Conservation (phyloP, 2,888 invertebrate species). For the Bibio marci region DNA sequence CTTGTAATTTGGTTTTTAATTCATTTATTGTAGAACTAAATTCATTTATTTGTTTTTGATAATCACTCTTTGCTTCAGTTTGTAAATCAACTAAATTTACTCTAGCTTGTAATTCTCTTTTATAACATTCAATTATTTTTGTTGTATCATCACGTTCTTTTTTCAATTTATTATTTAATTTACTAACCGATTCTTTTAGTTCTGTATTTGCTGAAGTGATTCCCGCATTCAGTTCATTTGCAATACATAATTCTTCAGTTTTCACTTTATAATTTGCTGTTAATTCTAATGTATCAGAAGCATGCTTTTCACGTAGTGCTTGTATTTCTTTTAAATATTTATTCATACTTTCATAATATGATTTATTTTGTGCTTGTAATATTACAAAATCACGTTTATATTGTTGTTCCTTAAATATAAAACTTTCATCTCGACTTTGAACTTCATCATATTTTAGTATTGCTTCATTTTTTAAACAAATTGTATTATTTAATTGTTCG, state of each 20-base stretch:
- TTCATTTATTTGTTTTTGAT: constrained; percentile 59
- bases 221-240: constrained; percentile 48
- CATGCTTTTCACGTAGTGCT: constrained; percentile 55
- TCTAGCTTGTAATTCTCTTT: constrained; percentile 71
- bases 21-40: constrained; percentile 60
- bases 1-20: constrained; percentile 52
- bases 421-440: constrained; percentile 56
- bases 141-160: constrained; percentile 50
- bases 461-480: constrained; percentile 70
- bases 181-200: too few species aligned
- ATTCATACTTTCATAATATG: constrained; percentile 60
- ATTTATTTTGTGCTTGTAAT: constrained; percentile 59
- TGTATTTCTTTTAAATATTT: constrained; percentile 62
- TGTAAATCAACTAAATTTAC: constrained; percentile 69
- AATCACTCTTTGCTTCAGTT: constrained; percentile 63
- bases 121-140: constrained; percentile 55
- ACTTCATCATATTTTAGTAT: constrained; percentile 64
- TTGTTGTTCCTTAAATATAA: constrained; percentile 68
- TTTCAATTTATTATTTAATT: too few species aligned
- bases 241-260: constrained; percentile 58
- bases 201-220: constrained; percentile 52
- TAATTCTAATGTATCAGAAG: constrained; percentile 41
- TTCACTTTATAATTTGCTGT: constrained; percentile 65
- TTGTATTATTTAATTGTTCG: constrained; percentile 56
- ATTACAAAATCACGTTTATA: constrained; percentile 66